A percentile compares a stretch with the other conserved stretches of the same genome.
Evolutionary conservation across 1,140 invertebrate species (phyloP).

Genomic region (Aleiodes sp.): DNA sequence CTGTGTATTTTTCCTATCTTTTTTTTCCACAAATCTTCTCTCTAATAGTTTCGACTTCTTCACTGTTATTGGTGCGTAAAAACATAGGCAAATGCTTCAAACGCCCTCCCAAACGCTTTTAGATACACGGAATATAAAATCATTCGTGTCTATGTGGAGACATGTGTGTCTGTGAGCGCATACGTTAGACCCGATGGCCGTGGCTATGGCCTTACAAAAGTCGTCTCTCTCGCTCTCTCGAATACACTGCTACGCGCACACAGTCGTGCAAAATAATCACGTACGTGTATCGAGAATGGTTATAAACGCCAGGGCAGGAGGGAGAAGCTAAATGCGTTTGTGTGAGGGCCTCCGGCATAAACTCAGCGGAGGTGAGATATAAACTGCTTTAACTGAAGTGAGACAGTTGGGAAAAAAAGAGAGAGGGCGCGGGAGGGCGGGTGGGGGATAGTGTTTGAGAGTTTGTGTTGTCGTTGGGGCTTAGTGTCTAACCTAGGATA

Average conservation of each 20-base stretch:
- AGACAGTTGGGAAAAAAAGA: not conserved
- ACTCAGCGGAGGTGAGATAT: constrained; percentile 11
- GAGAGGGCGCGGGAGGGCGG: not conserved
- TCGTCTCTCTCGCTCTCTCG: constrained; percentile 33
- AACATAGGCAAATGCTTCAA: no score
- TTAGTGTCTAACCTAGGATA: constrained; percentile 59
- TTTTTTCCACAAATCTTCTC: no score
- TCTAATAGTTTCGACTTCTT: no score
- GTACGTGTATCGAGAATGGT: constrained; percentile 35
- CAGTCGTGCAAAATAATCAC: constrained; percentile 21
- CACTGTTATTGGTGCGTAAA: no score
- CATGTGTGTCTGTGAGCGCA: constrained; percentile 5
- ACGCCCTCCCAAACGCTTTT: no score
- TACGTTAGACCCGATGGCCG: constrained; percentile 55
- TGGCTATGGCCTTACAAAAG: constrained; percentile 65
- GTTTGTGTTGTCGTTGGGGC: constrained; percentile 2
- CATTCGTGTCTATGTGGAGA: not conserved
- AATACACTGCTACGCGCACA: not conserved
- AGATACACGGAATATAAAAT: no score
- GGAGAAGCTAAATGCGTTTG: not conserved
- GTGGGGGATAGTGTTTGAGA: constrained; percentile 24
- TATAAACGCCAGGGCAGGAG: constrained; percentile 1
- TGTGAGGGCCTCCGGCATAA: no score
- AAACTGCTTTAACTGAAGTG: no score
- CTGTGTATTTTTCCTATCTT: no score